A percentile compares a stretch with the other conserved stretches of the same genome.
Conservation (phyloP, 2,797 vertebrate genomes). For the Australoheros facetus region DNA sequence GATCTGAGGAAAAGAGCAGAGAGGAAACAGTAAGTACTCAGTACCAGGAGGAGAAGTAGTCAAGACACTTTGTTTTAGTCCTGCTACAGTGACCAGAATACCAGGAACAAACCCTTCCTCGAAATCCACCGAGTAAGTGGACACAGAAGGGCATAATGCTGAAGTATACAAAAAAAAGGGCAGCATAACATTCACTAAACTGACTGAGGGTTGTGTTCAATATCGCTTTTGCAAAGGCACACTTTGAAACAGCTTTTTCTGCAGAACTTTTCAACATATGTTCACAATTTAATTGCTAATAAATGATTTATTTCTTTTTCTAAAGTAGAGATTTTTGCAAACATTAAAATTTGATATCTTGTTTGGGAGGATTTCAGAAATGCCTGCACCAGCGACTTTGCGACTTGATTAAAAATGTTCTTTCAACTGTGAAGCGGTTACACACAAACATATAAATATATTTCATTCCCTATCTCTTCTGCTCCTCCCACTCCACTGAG, state of each 20-base stretch:
- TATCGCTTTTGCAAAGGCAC: not conserved
- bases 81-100: not conserved
- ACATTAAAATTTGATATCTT: constrained; percentile 27
- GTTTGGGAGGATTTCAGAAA: constrained; percentile 22
- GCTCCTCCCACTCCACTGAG: not conserved
- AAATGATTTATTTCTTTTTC: constrained; percentile 24
- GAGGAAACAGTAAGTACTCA: constrained; percentile 2
- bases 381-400: not conserved
- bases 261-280: not conserved
- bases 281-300: constrained; percentile 7
- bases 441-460: constrained; percentile 11
- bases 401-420: constrained; percentile 19
- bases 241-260: constrained; percentile 9
- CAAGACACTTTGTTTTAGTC: not conserved
- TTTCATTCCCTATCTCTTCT: not conserved
- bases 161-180: not conserved
- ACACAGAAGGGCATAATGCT: not conserved
- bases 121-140: not conserved
- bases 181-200: not conserved
- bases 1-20: constrained; percentile 82
- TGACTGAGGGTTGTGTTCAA: not conserved
- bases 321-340: constrained; percentile 33
- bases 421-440: not conserved
- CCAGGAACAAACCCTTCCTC: not conserved
- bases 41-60: not conserved